These are phyloP conservation scores for Rhaphigaster nebulosa DNA, from an alignment of 2,888 invertebrate species.

Conservation along the genomic window DNA sequence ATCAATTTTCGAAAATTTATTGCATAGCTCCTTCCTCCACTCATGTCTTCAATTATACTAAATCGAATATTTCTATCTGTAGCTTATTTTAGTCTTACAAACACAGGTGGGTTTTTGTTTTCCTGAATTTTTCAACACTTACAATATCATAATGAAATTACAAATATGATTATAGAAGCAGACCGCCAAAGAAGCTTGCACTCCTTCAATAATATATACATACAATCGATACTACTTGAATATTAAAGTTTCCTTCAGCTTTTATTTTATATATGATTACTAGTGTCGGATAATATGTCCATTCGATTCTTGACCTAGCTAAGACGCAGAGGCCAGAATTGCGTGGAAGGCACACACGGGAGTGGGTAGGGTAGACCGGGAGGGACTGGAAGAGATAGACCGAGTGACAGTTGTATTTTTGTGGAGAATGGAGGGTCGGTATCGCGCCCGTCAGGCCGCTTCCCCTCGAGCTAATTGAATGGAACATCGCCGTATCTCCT, in stretches of 20 bases:
- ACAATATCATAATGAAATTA: too few species aligned
- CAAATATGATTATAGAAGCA: too few species aligned
- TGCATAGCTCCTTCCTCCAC: too few species aligned
- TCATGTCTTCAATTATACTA: too few species aligned
- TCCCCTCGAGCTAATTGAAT: slow-evolving; percentile 54
- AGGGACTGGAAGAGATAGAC: slow-evolving; percentile 42
- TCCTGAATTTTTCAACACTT: too few species aligned
- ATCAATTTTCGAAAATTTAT: too few species aligned
- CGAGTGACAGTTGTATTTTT: slow-evolving; percentile 57
- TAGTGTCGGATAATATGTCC: neutral
- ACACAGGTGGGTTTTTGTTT: too few species aligned
- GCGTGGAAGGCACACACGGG: neutral
- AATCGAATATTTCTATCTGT: too few species aligned
- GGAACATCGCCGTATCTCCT: slow-evolving; percentile 37
- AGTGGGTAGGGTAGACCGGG: neutral
- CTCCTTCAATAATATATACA: neutral
- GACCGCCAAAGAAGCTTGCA: too few species aligned
- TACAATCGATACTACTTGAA: neutral
- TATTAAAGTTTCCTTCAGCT: neutral
- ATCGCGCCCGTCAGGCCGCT: slow-evolving; percentile 34
- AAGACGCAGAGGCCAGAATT: neutral
- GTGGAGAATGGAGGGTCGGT: slow-evolving; percentile 42
- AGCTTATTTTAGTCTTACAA: too few species aligned
- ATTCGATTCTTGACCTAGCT: neutral
- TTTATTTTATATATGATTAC: neutral